Evolutionary conservation across 2,797 vertebrate genomes (phyloP), one percentile per base, ranked within the genome.

Genomic region (Bufotes viridis): DNA sequence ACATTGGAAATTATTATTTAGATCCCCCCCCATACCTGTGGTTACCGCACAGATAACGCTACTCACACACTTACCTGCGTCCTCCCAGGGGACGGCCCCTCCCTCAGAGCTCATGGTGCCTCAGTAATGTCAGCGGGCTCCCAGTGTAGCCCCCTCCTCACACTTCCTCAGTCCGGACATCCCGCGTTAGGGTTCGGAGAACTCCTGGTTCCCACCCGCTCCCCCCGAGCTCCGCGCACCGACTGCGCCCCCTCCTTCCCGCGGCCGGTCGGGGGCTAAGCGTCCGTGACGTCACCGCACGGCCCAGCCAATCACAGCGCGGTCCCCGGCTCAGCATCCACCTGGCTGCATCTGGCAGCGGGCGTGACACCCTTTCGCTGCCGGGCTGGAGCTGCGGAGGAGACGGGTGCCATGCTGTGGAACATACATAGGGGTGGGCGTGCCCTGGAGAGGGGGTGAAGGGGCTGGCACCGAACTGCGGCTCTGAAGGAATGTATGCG

Each of bases 201-300:
- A 24, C 67, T 87, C 78, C 67, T 17, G 22, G 57, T 12, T 75
- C 76, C 82, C 78, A 22, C 78, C 87, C 83, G 69, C 58, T 81
- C 49, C 81, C 85, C 78, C 78, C 82, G 67, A 82, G 78, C 87
- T 81, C 83, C 83, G 34, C 83, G n/a, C 67, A 65, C 82, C 14
- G 55, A 85, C 78, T 85, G 76, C 8, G 22, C 78, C 87, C 49
- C 69, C 42, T 42, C 42, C 42, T 0, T 20, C 49, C 69, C 26
- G 12, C 69, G 83, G 82, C 83, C 60, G 78, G 69, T 26, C 60
- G 83, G 78, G 42, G 69, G 13, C 78, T 85, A 82, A 89, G 79
- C 84, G 82, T 69, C 83, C 58, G 84, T 89, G 88, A 86, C 88
- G 88, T 85, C 88, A 89, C 88, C 2, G 18, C 15, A 4, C 78